Base-by-base conservation (phyloP, 2,797 vertebrate species). In the Cetoscarus ocellatus region DNA sequence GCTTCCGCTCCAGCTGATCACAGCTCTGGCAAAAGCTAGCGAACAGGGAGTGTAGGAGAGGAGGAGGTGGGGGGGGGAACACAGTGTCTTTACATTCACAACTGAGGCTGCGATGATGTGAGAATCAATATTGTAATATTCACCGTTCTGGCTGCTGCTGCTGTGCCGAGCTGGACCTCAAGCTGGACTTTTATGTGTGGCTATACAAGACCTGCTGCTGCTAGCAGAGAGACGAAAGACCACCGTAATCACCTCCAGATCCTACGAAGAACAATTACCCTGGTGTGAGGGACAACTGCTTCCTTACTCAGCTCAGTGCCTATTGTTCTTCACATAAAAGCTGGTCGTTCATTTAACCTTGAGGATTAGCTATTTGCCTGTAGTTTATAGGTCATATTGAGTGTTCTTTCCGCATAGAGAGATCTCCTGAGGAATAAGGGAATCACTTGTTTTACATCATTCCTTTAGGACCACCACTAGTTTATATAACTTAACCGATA, bases 41-140 rank as follows among this genome's bases (percentile, higher is more conserved):
- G 73, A 77, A 82, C 75, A 67, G 73, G 65, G 67, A 65, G 38
- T 27, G 27, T 27, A 27, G 38, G 38, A 39, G 9, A 1, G 38
- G 38, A 39, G 38, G n/a, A n/a, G n/a, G n/a, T n/a, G n/a, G n/a
- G n/a, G 9, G 69, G 61, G 69, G 60, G 54, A 19, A 75, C 7
- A 13, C 55, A 14, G 80, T 47, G 51, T 90, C 82, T 87, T 82
- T 83, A 82, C 80, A 80, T 90, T 86, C 77, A 71, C 69, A 61
- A 71, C 77, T 38, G 50, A 64, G 76, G 65, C 60, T 80, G 79
- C 51, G 45, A 62, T 83, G 86, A 88, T 87, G 86, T 79, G 70
- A 57, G 73, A 86, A 92, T 93, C 90, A 79, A 88, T 93, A 87
- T 61, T 69, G 73, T 82, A 91, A 90, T 89, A 91, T 89, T 86